Base-by-base conservation (phyloP, 2,888 invertebrate species). In the Lithophane ornitopus region DNA sequence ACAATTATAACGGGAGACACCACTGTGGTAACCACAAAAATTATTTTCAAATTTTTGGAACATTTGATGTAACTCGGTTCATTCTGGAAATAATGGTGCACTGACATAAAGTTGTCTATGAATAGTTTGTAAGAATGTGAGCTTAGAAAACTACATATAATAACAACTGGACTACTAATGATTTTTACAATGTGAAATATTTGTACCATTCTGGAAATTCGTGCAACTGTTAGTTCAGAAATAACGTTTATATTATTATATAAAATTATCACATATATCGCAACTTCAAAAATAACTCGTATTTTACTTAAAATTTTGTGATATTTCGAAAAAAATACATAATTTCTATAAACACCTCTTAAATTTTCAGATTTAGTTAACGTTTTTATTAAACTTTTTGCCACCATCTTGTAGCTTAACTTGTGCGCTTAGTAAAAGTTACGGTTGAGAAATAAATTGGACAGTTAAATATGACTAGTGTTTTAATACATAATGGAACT, bases 321-420 rank as follows among this genome's bases (percentile, higher is more conserved):
- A 16, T n/a, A 3, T 54, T 61, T 70, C 2, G 61, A 22, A 8
- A 66, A 2, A 14, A 66, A 49, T 3, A 22, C 16, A 41, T 70
- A 70, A 67, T 73, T 76, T 67, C 76, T 76, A 4, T 61, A 67
- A 58, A 76, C 34, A 19, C 66, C 71, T 58, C 52, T 39, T 8
- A 81, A 28, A 63, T 70, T 72, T 61, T 81, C 81, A 1, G 52
- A 22, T 34, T 26, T 69, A 16, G 16, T n/a, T 28, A 81, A 58
- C 11, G 8, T 59, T 14, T 65, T 56, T 28, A 80, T 4, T 22
- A 66, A 9, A 28, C 14, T 54, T 16, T 2, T 44, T 14, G 46
- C 44, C 3, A 56, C 41, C 75, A 67, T 67, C 2, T 69, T 52
- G 7, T 19, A 39, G 39, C 26, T 19, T 34, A 14, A 26, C 1